Evolutionary conservation across 2,888 invertebrate species (phyloP), one percentile per base, ranked within the genome.

Genomic region (Cantharis rufa): DNA sequence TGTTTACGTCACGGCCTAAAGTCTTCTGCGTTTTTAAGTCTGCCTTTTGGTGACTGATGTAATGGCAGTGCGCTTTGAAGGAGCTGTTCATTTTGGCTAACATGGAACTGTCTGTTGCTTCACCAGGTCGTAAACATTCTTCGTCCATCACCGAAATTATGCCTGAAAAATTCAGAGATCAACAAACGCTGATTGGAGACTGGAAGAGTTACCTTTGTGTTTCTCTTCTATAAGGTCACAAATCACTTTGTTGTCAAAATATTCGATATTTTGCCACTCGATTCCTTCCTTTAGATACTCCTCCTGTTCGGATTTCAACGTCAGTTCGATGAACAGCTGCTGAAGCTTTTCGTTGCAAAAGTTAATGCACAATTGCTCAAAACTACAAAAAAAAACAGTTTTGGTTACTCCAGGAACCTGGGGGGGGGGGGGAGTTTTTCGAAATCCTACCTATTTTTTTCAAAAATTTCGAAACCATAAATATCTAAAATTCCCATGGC

Each of bases 261-360:
- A 98, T 82, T 94, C 92, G 2, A 98, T 92, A 32, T 95, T 93
- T 82, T 94, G 94, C 97, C 97, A 98, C 86, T 94, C 94, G 85
- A 97, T 98, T 77, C 97, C 97, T 88, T 98, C 98, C 71, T 93
- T 92, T 61, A 94, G 89, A 85, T 98, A 98, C 86, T 98, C 97
- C 84, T 97, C 96, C 87, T 98, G 97, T 87, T 98, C 97, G 13
- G 95, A 95, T 86, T 95, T 95, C 62, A 98, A 88, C 0, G 97
- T 97, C 84, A 97, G 89, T 87, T 97, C 94, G 85, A 98, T 97
- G 88, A 98, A 98, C 78, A 98, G 89, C 88, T 98, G 97, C 87
- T 98, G 97, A 78, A 98, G 90, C 88, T 98, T 98, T 89, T 98
- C 97, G 87, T 98, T 98, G 88, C 97, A 98, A 89, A 95, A 97